Evolutionary conservation across 92 coral and sea anemone genomes (phyloP).

Genomic region (Epizoanthus stellaris): DNA sequence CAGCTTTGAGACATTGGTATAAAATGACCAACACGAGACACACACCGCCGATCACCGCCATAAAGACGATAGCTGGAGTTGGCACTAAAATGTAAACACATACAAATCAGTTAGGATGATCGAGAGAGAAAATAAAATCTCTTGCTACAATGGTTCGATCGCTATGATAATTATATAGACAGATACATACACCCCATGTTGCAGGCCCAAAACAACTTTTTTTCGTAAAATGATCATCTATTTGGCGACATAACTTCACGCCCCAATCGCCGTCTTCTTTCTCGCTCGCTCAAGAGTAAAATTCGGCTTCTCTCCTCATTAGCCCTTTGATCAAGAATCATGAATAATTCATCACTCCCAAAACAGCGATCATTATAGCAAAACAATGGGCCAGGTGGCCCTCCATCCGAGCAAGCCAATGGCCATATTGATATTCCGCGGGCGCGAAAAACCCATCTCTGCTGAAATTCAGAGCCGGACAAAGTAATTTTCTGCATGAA

Average conservation of each 20-base stretch:
- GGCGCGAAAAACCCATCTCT: not conserved
- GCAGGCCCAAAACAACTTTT: conserved; percentile 17
- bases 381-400: conserved; percentile 39
- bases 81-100: conserved; percentile 84
- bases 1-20: conserved; percentile 96
- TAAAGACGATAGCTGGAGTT: conserved; percentile 99
- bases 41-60: conserved; percentile 98
- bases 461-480: not conserved
- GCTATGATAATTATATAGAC: not conserved
- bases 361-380: not conserved
- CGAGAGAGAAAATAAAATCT: conserved; percentile 23
- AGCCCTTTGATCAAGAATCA: conserved; percentile 44
- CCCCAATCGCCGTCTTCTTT: conserved; percentile 37
- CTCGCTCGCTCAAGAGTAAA: conserved; percentile 42
- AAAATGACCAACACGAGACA: conserved; percentile 86
- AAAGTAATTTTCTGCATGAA: not conserved
- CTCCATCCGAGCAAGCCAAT: conserved; percentile 9
- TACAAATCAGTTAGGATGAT: conserved; percentile 32
- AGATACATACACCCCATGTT: conserved; percentile 43
- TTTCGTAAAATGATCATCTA: conserved; percentile 35
- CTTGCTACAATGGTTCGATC: not conserved
- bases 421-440: not conserved
- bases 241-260: conserved; percentile 31
- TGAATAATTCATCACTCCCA: conserved; percentile 38
- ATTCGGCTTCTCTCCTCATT: conserved; percentile 47